Evolutionary conservation across 1,140 invertebrate species (phyloP).

Genomic region (Micrasema longulum): DNA sequence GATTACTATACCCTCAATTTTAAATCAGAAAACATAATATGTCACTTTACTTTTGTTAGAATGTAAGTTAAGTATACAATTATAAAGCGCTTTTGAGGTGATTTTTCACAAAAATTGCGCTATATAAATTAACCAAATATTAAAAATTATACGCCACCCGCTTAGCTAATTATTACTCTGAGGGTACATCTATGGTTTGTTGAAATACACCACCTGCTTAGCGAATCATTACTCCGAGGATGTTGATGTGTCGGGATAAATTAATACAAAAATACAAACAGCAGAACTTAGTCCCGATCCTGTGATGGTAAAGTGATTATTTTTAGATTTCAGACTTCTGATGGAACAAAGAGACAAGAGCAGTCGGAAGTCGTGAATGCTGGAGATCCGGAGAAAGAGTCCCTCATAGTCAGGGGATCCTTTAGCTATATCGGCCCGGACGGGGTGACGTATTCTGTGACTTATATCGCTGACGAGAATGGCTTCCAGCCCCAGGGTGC

Average conservation of each 20-base stretch:
- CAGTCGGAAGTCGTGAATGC: constrained; percentile 62
- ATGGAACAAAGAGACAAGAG: constrained; percentile 64
- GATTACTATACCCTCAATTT: no score
- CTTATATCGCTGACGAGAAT: constrained; percentile 82
- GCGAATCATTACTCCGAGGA: not conserved
- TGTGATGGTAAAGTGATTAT: not conserved
- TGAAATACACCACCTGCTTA: no score
- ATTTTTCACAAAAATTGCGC: no score
- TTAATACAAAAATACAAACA: not conserved
- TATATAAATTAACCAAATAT: no score
- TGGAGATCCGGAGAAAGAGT: constrained; percentile 66
- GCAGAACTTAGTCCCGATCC: not conserved
- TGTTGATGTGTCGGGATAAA: not conserved
- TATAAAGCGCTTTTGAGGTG: no score
- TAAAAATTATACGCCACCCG: no score
- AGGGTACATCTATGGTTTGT: no score
- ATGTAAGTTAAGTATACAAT: no score
- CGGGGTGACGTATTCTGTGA: constrained; percentile 70
- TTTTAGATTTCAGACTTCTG: constrained; percentile 66
- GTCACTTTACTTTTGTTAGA: no score
- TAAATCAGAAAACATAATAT: no score
- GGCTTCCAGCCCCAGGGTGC: constrained; percentile 73
- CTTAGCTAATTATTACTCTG: no score
- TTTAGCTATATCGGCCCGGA: constrained; percentile 71
- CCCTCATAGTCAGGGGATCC: constrained; percentile 62